phyloP scores from a whole-genome alignment of 2,888 invertebrate genomes.

The Pseudanteris insignis region DNA sequence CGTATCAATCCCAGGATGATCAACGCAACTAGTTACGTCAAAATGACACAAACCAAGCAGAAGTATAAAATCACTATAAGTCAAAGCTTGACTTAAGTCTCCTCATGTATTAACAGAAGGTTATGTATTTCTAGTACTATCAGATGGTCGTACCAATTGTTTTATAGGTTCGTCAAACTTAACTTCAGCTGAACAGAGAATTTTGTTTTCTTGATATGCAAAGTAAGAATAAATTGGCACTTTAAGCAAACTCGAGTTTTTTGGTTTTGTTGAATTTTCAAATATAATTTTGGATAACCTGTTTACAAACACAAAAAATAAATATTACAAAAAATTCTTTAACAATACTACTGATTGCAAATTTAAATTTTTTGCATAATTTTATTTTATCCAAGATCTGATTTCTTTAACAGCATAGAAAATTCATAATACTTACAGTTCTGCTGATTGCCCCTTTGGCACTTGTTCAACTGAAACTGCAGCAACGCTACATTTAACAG shows the following conservation, averaged over 20 bases:
- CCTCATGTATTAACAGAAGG: slow-evolving; percentile 74
- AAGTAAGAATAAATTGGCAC: slow-evolving; percentile 76
- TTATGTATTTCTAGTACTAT: slow-evolving; percentile 77
- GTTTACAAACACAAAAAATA: too few relatives aligned
- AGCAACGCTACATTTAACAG: slow-evolving; percentile 73
- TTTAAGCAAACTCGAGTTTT: slow-evolving; percentile 71
- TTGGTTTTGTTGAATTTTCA: slow-evolving; percentile 71
- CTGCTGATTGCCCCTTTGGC: slow-evolving; percentile 66
- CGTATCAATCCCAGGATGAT: slow-evolving; percentile 76
- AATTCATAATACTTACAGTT: slow-evolving; percentile 53
- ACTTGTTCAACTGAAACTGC: slow-evolving; percentile 73
- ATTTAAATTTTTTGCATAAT: too few relatives aligned
- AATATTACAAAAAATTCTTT: too few relatives aligned
- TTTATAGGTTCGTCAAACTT: slow-evolving; percentile 73
- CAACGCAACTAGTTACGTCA: slow-evolving; percentile 71
- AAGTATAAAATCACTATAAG: slow-evolving; percentile 67
- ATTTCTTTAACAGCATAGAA: too few relatives aligned
- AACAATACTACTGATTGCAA: too few relatives aligned
- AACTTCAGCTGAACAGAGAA: slow-evolving; percentile 78
- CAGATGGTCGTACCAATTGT: slow-evolving; percentile 74
- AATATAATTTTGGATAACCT: slow-evolving; percentile 69
- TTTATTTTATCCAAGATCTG: too few relatives aligned
- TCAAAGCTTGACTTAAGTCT: slow-evolving; percentile 74
- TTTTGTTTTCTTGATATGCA: slow-evolving; percentile 84
- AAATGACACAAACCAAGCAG: slow-evolving; percentile 76